Base-by-base conservation (phyloP, 2,797 vertebrate species). In the Girardinus metallicus region DNA sequence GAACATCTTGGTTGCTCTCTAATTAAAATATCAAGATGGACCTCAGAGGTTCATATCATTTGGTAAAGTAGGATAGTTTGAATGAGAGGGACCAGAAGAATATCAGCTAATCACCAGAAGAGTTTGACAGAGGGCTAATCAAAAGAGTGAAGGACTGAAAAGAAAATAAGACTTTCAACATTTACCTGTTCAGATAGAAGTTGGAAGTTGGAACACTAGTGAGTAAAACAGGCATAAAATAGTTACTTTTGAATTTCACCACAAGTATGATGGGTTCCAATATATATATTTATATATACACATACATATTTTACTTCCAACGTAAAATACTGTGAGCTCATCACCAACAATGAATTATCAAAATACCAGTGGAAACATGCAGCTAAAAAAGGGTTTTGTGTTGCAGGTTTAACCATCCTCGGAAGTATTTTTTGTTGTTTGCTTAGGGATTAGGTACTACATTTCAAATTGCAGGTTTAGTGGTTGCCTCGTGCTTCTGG, bases 191-290 rank as follows among this genome's bases (percentile, higher is more conserved):
- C n/a, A 46, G 5, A 11, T 16, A 68, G 2, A 76, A 79, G 55
- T 72, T 75, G 60, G 77, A 77, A 78, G 71, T 81, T 34, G 2
- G 62, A 55, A 34, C 51, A 43, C 23, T 74, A 49, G 44, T 31
- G 49, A 44, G n/a, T 57, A 72, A 8, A 41, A 12, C 73, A 26
- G 26, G 41, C 73, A 43, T 5, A 43, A 10, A 8, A 60, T 41
- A 26, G 16, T 81, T 53, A 39, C 1, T 34, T 26, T 3, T 31
- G 2, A 60, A 55, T 76, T 53, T 64, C 11, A 73, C 1, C 64
- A 39, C 5, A 39, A 0, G 11, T 11, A 43, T 11, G 11, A n/a
- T n/a, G n/a, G n/a, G n/a, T n/a, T n/a, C n/a, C n/a, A 0, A 43
- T 43, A 43, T 43, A 43, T 43, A 43, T 43, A 44, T 44, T 12